Base-by-base conservation (phyloP, 2,113 vertebrate species). In the Albula goreensis region DNA sequence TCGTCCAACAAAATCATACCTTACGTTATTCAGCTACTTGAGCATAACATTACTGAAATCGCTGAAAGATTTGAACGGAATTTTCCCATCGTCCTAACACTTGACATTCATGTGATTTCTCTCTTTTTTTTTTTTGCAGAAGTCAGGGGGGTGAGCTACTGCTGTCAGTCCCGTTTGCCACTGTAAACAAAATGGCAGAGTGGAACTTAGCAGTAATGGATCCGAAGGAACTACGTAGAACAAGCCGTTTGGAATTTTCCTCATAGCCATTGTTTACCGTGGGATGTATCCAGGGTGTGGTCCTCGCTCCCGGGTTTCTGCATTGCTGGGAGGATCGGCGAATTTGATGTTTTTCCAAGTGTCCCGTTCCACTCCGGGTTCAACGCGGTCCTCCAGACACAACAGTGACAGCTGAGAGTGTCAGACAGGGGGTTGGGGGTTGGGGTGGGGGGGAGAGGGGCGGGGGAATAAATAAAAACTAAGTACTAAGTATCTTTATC, bases 341-440 rank as follows among this genome's bases (percentile, higher is more conserved):
- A 92, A 95, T 95, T 96, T 96, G 95, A 97, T 91, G 92, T 89
- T 92, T 95, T 94, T 97, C 95, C 94, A 92, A 51, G 91, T 93
- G 94, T 96, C 94, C 13, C 77, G 81, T 96, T 94, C 93, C 94
- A 86, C 11, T 90, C 89, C 86, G 90, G 85, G 93, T 94, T 95
- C 93, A 94, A 89, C 90, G 80, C 93, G 87, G 84, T 91, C 90
- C 96, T 94, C 96, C 97, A 99, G 97, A 98, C 98, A 98, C 97
- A 98, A 99, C 97, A 98, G 93, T 94, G 96, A 98, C 98, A 99
- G 97, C 97, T 98, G 98, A 90, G 90, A 90, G 83, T 92, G 74
- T 87, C 9, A 8, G 66, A 50, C 80, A 81, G 86, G 70, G 74
- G 25, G 77, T 60, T 25, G n/a, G 63, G 31, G 84, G 70, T 87